A percentile compares a stretch with the other conserved stretches of the same genome.
phyloP scores from a whole-genome alignment of 2,888 invertebrate genomes.

The Plagodis pulveraria region DNA sequence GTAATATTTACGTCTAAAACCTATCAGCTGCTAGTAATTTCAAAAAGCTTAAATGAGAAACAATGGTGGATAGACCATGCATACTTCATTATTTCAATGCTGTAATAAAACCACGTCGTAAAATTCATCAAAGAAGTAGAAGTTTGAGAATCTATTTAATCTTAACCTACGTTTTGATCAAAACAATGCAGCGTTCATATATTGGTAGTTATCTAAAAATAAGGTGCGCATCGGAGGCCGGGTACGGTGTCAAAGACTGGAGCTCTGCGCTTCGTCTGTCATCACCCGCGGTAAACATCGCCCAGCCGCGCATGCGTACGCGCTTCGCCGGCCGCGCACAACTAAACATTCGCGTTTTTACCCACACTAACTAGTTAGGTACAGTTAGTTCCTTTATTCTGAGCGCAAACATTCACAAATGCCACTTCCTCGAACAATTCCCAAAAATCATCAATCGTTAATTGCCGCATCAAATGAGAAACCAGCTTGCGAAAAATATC shows the following conservation, averaged over 20 bases:
- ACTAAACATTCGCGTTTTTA: slow-evolving; percentile 69
- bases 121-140: too few species aligned
- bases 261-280: slow-evolving; percentile 72
- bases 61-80: too few species aligned
- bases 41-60: too few species aligned
- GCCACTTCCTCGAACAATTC: slow-evolving; percentile 42
- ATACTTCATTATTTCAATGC: too few species aligned
- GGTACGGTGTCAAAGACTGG: slow-evolving; percentile 74
- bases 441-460: slow-evolving; percentile 25
- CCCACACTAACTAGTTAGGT: slow-evolving; percentile 40
- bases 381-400: too few species aligned
- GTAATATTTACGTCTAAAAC: background rate
- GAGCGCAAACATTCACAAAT: slow-evolving; percentile 8
- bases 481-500: slow-evolving; percentile 38
- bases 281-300: slow-evolving; percentile 76
- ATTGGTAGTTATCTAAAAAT: slow-evolving; percentile 57
- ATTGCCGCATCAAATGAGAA: slow-evolving; percentile 37
- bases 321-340: slow-evolving; percentile 35
- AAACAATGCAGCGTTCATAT: slow-evolving; percentile 50
- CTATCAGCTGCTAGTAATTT: background rate
- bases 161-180: background rate
- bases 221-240: slow-evolving; percentile 60
- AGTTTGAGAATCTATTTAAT: too few species aligned
- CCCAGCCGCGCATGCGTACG: slow-evolving; percentile 26
- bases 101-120: too few species aligned